Evolutionary conservation across 2,113 vertebrate genomes (phyloP).

Genomic region (Chinchilla lanigera): DNA sequence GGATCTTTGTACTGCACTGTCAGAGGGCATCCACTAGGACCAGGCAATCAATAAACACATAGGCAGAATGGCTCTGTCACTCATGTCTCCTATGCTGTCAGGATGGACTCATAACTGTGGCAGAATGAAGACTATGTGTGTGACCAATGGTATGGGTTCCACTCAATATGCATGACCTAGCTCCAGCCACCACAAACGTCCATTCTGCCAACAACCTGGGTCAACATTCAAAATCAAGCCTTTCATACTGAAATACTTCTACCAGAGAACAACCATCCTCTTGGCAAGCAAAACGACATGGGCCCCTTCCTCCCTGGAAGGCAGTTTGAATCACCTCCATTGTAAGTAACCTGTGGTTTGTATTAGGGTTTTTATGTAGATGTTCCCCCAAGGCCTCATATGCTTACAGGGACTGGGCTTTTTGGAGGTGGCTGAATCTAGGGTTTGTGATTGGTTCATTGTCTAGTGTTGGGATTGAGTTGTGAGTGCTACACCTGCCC

Average conservation of each 20-base stretch:
- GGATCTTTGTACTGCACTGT: not conserved
- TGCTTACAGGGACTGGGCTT: not conserved
- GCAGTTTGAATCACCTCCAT: too few relatives aligned
- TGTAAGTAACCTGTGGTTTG: not conserved
- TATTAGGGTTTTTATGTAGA: not conserved
- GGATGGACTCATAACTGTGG: not conserved
- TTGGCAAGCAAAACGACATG: not conserved
- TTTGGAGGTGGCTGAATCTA: not conserved
- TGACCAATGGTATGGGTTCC: not conserved
- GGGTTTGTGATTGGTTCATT: too few relatives aligned
- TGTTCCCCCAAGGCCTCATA: too few relatives aligned
- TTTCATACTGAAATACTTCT: not conserved
- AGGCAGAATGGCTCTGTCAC: not conserved
- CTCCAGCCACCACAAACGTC: not conserved
- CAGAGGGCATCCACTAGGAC: not conserved
- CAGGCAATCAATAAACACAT: not conserved
- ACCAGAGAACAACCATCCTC: too few relatives aligned
- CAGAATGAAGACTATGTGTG: not conserved
- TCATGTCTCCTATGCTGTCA: not conserved
- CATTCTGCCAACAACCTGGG: not conserved
- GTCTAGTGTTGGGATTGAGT: too few relatives aligned
- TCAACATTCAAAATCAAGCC: not conserved
- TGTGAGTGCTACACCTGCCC: too few relatives aligned
- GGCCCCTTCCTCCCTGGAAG: not conserved
- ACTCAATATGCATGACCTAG: not conserved